Base-by-base conservation (phyloP, 2,797 vertebrate genomes). In the Danio jaintianensis region DNA sequence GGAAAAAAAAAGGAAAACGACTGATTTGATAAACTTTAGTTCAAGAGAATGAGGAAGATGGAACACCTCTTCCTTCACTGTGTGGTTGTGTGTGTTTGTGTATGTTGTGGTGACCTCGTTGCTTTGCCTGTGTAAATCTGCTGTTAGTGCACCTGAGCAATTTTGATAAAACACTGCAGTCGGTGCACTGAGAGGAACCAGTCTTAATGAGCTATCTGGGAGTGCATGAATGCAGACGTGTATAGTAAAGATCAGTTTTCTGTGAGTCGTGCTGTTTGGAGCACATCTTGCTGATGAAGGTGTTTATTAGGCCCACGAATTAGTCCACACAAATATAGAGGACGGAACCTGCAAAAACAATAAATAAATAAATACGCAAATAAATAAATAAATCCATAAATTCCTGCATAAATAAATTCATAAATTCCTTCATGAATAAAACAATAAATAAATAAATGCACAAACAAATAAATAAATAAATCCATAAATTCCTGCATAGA, bases 1-100 rank as follows among this genome's bases (percentile, higher is more conserved):
- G 91, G 92, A 92, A 91, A 90, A 90, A 90, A 11, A 16, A n/a
- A 90, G 90, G n/a, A n/a, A n/a, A n/a, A 29, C 29, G 87, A 86
- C 89, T 91, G 89, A 89, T 89, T 85, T 83, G 90, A 74, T 82
- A 73, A 71, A 68, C 74, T 73, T 80, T 18, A 73, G 84, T 42
- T 50, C 20, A 48, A 52, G 48, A 52, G 13, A 71, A 12, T 38
- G 71, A 61, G 43, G 53, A 73, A 50, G 72, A 67, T 55, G 53
- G 58, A 79, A 56, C 45, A 52, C 58, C 75, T 55, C n/a, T 40
- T 59, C 43, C 52, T 50, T 63, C 56, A 70, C 77, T 66, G 83
- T 64, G 85, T 83, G 83, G 59, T 66, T 71, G 63, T 64, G 66
- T 71, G 36, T 62, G 55, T 75, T 47, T 75, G 63, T 56, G 40